Conservation (phyloP, 53 echinoderm and acorn worm species). For the Echinometra lucunter region DNA sequence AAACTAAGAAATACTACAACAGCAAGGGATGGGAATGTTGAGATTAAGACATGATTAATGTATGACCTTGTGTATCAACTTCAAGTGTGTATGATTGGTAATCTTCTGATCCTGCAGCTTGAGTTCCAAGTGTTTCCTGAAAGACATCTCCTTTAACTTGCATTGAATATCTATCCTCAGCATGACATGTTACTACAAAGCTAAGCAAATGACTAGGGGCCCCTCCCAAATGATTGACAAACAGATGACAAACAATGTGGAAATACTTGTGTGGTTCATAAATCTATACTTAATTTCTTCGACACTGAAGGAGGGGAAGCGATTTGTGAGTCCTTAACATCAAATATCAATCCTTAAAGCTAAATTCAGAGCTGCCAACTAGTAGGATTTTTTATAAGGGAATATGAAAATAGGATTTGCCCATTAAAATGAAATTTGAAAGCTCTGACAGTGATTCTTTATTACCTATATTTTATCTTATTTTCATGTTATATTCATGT, state of each 20-base stretch:
- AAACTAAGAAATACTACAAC: background rate
- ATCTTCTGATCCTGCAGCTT: slow-evolving; percentile 12
- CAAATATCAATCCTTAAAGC: too few species aligned
- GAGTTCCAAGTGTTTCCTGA: background rate
- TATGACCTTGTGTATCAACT: slow-evolving; percentile 5
- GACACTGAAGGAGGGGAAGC: background rate
- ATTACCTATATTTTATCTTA: too few species aligned
- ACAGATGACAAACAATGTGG: background rate
- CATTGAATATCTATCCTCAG: background rate
- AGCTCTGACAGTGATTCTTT: too few species aligned
- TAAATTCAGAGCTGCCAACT: too few species aligned
- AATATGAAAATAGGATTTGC: too few species aligned
- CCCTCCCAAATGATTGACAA: slow-evolving; percentile 39
- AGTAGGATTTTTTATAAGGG: too few species aligned
- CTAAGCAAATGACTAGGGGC: background rate
- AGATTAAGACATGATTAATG: slow-evolving; percentile 55
- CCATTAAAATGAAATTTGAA: too few species aligned
- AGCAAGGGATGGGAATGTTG: background rate
- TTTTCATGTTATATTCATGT: too few species aligned
- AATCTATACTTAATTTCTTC: background rate
- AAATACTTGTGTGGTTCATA: background rate
- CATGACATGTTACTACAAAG: background rate
- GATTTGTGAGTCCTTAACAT: background rate
- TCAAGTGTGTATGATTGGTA: slow-evolving; percentile 29
- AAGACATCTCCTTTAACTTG: background rate